Percentiles rank a stretch among this genome's conserved stretches.
Evolutionary conservation across 2,888 invertebrate genomes (phyloP).

Genomic region (Cepaea hortensis): DNA sequence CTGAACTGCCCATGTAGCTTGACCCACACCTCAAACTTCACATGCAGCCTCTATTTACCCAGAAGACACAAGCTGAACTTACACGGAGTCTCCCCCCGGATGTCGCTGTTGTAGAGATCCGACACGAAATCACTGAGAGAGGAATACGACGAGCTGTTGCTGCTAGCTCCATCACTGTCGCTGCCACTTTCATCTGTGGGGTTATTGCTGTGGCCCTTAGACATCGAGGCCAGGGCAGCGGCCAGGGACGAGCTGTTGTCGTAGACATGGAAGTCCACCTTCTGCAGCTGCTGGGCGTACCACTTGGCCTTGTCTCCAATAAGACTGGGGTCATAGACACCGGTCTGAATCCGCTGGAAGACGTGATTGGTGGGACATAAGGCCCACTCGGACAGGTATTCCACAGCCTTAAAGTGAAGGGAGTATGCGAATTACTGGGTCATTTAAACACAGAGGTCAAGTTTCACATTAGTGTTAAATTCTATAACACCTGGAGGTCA

Average conservation of each 20-base stretch:
- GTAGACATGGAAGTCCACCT: slow-evolving; percentile 94
- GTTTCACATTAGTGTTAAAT: too few species aligned
- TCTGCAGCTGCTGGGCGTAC: slow-evolving; percentile 85
- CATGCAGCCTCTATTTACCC: too few species aligned
- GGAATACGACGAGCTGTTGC: slow-evolving; percentile 96
- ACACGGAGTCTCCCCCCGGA: slow-evolving; percentile 82
- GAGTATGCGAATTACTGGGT: too few species aligned
- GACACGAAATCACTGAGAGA: slow-evolving; percentile 97
- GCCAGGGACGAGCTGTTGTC: slow-evolving; percentile 82
- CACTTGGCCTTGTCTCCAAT: slow-evolving; percentile 99
- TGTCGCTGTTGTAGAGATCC: slow-evolving; percentile 91
- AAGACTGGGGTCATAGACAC: slow-evolving; percentile 91
- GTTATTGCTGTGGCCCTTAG: slow-evolving; percentile 69
- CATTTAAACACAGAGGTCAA: too few species aligned
- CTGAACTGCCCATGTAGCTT: too few species aligned
- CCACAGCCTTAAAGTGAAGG: slow-evolving; percentile 85
- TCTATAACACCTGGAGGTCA: too few species aligned
- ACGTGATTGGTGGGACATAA: slow-evolving; percentile 97
- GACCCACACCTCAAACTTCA: too few species aligned
- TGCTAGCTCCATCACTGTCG: slow-evolving; percentile 95
- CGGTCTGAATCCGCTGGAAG: slow-evolving; percentile 96
- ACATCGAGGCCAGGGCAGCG: slow-evolving; percentile 67
- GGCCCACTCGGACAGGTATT: slow-evolving; percentile 98
- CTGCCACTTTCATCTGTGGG: slow-evolving; percentile 90
- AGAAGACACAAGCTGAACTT: slow-evolving; percentile 62